Base-by-base conservation (phyloP, 1,140 invertebrate genomes). In the Scylla paramamosain region DNA sequence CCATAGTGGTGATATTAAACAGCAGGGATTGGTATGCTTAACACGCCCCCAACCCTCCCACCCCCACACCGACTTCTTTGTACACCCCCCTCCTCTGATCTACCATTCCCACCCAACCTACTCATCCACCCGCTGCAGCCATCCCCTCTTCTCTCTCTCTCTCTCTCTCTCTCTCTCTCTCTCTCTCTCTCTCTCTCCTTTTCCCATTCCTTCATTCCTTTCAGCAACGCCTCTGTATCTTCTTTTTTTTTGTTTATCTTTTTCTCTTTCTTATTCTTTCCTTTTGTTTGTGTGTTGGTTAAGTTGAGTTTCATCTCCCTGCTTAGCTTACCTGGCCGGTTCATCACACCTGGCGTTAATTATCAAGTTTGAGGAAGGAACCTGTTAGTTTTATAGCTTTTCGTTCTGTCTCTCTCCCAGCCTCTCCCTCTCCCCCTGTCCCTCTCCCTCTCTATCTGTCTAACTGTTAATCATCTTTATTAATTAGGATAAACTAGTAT, bases 1-100 rank as follows among this genome's bases (percentile, higher is more conserved):
- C 67, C 67, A 77, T 77, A 77, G 67, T n/a, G 67, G 67, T 25
- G 67, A n/a, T n/a, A 77, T 77, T 77, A 77, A 77, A 77, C 67
- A 77, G 67, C 67, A 20, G 67, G 67, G 67, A 25, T n/a, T 25
- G n/a, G 67, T 25, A 77, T 77, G 67, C 67, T n/a, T 77, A n/a
- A 77, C 67, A n/a, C 20, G 67, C 67, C 67, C 67, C 25, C 20
- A 7, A n/a, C 67, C 67, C n/a, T 20, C 8, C 12, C 67, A 0
- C 67, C 67, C 20, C 67, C 0, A n/a, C 67, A 0, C 2, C 67
- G 6, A 77, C 20, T n/a, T 20, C 67, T n/a, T n/a, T n/a, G 52
- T 20, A 77, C 67, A 6, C 20, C 67, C 8, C 12, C 67, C 67
- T 1, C 67, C 67, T 16, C 39, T 39, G 39, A 39, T 39, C 52